A percentile compares a stretch with the other conserved stretches of the same genome.
These are phyloP conservation scores for Thermophis baileyi DNA, from an alignment of 2,113 vertebrate species.

Conservation along the genomic window DNA sequence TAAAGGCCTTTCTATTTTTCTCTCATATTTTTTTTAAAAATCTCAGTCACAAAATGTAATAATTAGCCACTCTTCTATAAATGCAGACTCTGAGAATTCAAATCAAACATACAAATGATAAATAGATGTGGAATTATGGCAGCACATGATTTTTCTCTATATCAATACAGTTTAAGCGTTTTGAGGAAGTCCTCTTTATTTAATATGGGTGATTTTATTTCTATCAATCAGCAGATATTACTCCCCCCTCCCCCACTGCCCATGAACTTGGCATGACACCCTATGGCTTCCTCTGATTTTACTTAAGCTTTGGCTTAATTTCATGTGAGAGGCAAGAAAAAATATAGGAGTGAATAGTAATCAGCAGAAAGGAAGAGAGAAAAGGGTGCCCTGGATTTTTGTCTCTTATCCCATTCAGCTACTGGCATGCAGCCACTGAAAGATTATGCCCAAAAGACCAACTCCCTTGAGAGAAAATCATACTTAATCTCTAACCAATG, in stretches of 20 bases:
- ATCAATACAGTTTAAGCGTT: background rate
- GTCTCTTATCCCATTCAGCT: background rate
- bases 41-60: background rate
- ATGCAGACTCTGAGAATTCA: background rate
- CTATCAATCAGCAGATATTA: background rate
- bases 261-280: background rate
- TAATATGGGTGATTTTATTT: background rate
- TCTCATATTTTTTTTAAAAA: background rate
- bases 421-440: background rate
- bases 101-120: background rate
- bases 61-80: background rate
- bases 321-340: background rate
- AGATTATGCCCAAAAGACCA: background rate
- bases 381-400: background rate
- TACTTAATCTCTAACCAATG: background rate
- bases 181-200: background rate
- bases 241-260: accelerated
- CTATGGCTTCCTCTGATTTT: background rate
- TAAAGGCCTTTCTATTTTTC: background rate
- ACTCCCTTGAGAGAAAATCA: background rate
- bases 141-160: background rate
- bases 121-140: background rate
- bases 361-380: background rate
- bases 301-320: background rate
- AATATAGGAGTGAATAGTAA: background rate